These are phyloP conservation scores for Caerostris extrusa DNA, from an alignment of 1,140 invertebrate species.

Conservation along the genomic window DNA sequence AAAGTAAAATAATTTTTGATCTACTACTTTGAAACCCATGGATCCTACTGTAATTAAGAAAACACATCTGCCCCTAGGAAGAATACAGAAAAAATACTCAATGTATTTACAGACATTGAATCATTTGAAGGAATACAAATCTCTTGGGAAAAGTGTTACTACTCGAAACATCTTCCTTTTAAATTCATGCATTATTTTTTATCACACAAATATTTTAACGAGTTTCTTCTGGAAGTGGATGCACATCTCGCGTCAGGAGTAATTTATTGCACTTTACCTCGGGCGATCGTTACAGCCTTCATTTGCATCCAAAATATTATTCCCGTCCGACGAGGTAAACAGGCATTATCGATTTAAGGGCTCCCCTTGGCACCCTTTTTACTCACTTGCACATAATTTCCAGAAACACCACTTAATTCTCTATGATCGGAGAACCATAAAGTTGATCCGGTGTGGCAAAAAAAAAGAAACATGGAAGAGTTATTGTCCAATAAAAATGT, in stretches of 20 bases:
- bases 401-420: constrained; percentile 14
- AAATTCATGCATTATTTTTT: no score
- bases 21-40: no score
- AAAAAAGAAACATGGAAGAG: not conserved
- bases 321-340: not conserved
- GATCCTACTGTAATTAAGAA: no score
- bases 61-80: no score
- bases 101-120: no score
- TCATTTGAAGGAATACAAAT: no score
- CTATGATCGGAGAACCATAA: constrained; percentile 17
- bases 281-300: not conserved
- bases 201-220: no score
- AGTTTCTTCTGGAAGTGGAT: no score
- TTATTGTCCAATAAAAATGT: constrained; percentile 25
- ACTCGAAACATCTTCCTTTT: no score
- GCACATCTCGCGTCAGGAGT: not conserved
- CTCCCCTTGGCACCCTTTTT: not conserved
- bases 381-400: not conserved
- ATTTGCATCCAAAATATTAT: constrained; percentile 13
- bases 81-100: no score
- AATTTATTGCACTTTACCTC: constrained; percentile 2
- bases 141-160: no score
- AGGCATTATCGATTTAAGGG: constrained; percentile 12
- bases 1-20: no score
- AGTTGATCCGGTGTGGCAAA: not conserved